Evolutionary conservation across 2,797 vertebrate species (phyloP), one percentile per base, ranked within the genome.

Genomic region (Paedocypris micromegethes): DNA sequence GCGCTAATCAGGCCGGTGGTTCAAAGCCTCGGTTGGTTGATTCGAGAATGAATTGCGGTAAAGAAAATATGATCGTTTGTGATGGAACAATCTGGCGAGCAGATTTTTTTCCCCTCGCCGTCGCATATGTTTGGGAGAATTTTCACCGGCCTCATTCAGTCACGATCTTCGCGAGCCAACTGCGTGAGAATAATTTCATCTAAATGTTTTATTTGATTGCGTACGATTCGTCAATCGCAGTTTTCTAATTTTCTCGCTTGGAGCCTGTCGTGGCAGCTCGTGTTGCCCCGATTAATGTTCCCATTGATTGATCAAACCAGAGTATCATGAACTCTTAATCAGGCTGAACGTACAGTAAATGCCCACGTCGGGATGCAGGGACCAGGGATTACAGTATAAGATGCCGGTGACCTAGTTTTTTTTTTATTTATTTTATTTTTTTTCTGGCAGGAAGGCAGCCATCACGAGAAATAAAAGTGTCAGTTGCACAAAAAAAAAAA

Each of bases 331-430:
- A 86, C 86, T 85, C 83, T 80, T 84, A 81, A 80, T 77, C 68
- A 72, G 77, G 80, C 80, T 72, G 79, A 86, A 87, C 82, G 82
- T 88, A 86, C 85, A 87, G 83, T 84, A 83, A 83, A 84, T 81
- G 82, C 80, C 74, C 56, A 59, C 64, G 75, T 82, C 83, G 85
- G 82, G 82, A 86, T 86, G 85, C 83, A 84, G 82, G 74, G 82
- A 85, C 83, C 75, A 78, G 23, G 86, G 88, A 90, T 90, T 90
- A 90, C 83, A 81, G 86, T 84, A 86, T 89, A 89, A 90, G 83
- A 89, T 86, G 85, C 83, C 70, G 81, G 72, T 90, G 90, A 89
- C 89, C 90, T 84, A 88, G 60, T 87, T 91, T 84, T 79, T 75
- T 75, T 71, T 65, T 80, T 78, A 55, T 74, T 78, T 53, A 39